These are phyloP conservation scores for Myathropa florea DNA, from an alignment of 2,888 invertebrate genomes.

Conservation along the genomic window DNA sequence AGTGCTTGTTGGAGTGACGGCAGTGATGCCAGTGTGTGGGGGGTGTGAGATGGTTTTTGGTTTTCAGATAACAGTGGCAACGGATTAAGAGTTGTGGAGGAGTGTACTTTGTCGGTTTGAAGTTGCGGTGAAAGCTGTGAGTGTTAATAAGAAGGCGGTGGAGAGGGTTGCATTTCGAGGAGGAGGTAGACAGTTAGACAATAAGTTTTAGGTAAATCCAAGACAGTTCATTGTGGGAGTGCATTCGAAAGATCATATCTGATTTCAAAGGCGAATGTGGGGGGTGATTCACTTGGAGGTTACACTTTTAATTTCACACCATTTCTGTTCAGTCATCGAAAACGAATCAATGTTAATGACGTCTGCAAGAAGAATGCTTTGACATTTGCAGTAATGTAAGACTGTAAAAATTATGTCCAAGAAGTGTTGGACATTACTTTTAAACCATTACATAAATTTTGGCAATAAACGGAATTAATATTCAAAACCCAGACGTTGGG, in stretches of 20 bases:
- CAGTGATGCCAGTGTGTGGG: neutral
- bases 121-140: constrained; percentile 32
- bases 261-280: neutral
- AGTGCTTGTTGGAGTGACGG: constrained; percentile 1
- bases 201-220: neutral
- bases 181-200: neutral
- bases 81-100: constrained; percentile 9
- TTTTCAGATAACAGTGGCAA: neutral
- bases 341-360: too few relatives aligned
- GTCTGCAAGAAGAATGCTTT: too few relatives aligned
- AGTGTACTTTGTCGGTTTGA: constrained; percentile 21
- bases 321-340: too few relatives aligned
- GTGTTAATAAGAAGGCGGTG: neutral
- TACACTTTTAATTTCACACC: too few relatives aligned
- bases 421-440: too few relatives aligned
- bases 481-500: neutral
- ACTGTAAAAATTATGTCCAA: too few relatives aligned
- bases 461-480: too few relatives aligned
- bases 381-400: too few relatives aligned
- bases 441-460: too few relatives aligned
- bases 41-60: neutral
- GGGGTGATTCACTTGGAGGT: neutral
- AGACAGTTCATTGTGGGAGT: neutral
- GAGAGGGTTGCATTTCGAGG: neutral
- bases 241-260: neutral